phyloP scores from a whole-genome alignment of 2,797 vertebrate genomes.

The Limosa lapponica region DNA sequence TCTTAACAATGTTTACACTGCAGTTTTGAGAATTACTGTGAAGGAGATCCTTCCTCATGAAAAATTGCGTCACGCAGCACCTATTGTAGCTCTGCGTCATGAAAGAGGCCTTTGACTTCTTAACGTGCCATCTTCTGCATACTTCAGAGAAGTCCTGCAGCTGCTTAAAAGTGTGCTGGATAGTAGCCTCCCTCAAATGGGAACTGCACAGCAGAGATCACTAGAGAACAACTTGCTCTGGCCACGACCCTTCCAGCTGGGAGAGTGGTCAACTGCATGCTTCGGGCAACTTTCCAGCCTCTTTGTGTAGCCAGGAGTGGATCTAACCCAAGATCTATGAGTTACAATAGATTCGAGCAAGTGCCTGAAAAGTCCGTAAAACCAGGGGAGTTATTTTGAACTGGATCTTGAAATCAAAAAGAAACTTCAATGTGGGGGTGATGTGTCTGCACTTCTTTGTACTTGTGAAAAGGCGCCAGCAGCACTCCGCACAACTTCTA shows the following conservation, averaged over 20 bases:
- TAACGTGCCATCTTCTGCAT: not conserved
- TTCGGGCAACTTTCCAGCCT: not conserved
- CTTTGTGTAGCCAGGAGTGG: not conserved
- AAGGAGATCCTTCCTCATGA: not conserved
- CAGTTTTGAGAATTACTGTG: not conserved
- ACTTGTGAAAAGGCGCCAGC: conserved; percentile 9
- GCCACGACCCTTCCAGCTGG: not conserved
- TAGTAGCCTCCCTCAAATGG: not conserved
- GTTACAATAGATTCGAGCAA: not conserved
- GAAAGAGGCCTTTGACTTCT: not conserved
- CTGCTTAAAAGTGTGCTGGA: not conserved
- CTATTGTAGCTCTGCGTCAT: accelerated
- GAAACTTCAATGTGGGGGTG: not conserved
- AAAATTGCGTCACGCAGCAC: not conserved
- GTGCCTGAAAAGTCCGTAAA: not conserved
- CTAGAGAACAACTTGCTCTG: not conserved
- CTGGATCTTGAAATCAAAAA: conserved; percentile 9
- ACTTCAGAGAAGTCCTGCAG: not conserved
- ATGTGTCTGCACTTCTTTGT: conserved; percentile 20
- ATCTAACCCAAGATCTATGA: not conserved
- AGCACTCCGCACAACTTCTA: not conserved
- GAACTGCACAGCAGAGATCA: not conserved
- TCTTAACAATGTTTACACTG: not conserved
- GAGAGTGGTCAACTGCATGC: not conserved
- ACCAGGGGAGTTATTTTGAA: not conserved